These are phyloP conservation scores for Betta splendens DNA, from an alignment of 2,797 vertebrate species.

Conservation along the genomic window DNA sequence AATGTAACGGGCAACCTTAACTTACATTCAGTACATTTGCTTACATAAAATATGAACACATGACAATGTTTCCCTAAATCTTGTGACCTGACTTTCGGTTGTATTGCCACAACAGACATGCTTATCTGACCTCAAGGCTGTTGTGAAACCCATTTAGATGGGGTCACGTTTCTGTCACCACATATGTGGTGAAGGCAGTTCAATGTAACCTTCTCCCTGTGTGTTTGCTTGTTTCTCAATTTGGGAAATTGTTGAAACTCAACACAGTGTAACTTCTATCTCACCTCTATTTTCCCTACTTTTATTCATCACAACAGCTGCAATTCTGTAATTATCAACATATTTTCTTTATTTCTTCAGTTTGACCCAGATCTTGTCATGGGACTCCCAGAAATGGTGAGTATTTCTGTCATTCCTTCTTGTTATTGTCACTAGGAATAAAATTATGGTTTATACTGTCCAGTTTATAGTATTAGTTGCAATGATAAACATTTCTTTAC, in stretches of 20 bases:
- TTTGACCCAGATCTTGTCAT: slow-evolving; percentile 73
- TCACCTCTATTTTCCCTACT: too few species aligned
- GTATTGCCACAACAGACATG: not conserved
- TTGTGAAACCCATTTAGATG: slow-evolving; percentile 1
- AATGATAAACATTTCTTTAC: slow-evolving; percentile 15
- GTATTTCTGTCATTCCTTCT: slow-evolving; percentile 7
- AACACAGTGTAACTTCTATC: too few species aligned
- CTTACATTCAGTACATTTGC: not conserved
- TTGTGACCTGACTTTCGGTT: not conserved
- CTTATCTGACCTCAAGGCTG: slow-evolving; percentile 1
- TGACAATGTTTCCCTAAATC: not conserved
- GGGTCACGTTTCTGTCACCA: not conserved
- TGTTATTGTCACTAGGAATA: not conserved
- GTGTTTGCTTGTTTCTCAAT: too few species aligned
- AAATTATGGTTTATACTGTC: not conserved
- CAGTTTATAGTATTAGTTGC: not conserved
- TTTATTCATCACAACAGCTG: not conserved
- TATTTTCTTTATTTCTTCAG: slow-evolving; percentile 40
- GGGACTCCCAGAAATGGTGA: slow-evolving; percentile 79
- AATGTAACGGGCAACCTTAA: not conserved
- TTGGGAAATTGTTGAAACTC: too few species aligned
- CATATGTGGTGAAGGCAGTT: too few species aligned
- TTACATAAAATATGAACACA: too few species aligned
- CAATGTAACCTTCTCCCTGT: too few species aligned
- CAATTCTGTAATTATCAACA: not conserved